Evolutionary conservation across 2,797 vertebrate species (phyloP).

Genomic region (Sebastes minor): DNA sequence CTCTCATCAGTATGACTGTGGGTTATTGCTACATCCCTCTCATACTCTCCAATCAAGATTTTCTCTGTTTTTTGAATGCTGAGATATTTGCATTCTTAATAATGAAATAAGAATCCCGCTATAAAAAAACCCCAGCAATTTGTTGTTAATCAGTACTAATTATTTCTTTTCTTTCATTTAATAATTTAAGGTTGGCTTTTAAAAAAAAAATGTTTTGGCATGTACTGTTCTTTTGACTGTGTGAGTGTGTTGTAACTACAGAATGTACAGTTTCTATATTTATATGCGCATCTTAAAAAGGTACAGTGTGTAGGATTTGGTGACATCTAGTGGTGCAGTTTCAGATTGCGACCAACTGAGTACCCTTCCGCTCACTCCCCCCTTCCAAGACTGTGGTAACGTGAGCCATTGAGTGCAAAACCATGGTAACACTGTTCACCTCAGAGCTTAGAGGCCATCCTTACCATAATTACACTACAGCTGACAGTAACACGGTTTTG

Average conservation of each 20-base stretch:
- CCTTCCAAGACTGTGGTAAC: too few relatives aligned
- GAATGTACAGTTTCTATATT: not conserved
- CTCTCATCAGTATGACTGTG: constrained; percentile 19
- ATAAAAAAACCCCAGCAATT: not conserved
- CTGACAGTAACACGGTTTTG: too few relatives aligned
- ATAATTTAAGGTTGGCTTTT: not conserved
- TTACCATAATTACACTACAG: too few relatives aligned
- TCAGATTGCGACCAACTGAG: too few relatives aligned
- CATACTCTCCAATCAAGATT: not conserved
- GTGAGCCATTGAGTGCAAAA: too few relatives aligned
- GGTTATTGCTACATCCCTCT: not conserved
- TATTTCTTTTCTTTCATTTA: not conserved
- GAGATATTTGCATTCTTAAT: constrained; percentile 17
- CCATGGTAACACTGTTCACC: too few relatives aligned
- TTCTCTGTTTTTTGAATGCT: constrained; percentile 10
- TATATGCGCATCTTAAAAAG: not conserved
- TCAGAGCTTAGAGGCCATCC: too few relatives aligned
- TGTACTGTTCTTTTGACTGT: not conserved
- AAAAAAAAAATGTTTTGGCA: not conserved
- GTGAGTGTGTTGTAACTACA: not conserved
- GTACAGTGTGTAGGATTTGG: too few relatives aligned
- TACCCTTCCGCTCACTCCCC: too few relatives aligned
- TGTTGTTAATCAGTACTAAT: not conserved
- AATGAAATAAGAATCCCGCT: not conserved
- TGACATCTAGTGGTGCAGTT: too few relatives aligned